A percentile compares a stretch with the other conserved stretches of the same genome.
phyloP scores from a whole-genome alignment of 2,113 vertebrate species.

The Pholis gunnellus region DNA sequence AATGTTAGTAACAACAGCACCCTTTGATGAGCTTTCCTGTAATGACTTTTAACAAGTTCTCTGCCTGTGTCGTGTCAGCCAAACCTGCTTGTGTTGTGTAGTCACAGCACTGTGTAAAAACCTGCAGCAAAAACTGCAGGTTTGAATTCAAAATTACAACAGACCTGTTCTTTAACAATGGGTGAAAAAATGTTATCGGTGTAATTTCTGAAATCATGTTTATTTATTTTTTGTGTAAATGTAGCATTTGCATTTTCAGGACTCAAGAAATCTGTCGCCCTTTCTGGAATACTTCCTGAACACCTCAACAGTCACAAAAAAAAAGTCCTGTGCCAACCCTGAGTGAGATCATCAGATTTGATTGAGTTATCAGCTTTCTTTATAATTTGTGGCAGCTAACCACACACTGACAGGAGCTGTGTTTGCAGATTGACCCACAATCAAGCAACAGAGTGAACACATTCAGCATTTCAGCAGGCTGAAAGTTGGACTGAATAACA shows the following conservation, averaged over 20 bases:
- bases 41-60: background rate
- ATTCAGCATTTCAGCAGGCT: too few species aligned
- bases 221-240: background rate
- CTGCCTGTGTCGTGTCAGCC: background rate
- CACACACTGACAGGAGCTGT: background rate
- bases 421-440: too few species aligned
- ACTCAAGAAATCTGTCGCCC: background rate
- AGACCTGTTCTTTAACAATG: background rate
- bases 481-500: too few species aligned
- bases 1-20: background rate
- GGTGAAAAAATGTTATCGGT: too few species aligned
- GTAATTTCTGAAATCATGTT: background rate
- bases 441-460: too few species aligned
- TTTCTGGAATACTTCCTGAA: background rate
- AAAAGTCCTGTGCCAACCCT: too few species aligned
- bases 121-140: background rate
- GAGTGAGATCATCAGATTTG: background rate
- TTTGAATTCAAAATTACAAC: background rate
- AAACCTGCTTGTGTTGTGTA: background rate
- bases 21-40: background rate
- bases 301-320: background rate
- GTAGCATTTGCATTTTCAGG: background rate
- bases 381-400: background rate
- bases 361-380: background rate
- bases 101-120: background rate